phyloP scores from a whole-genome alignment of 2,888 invertebrate species.

The Agonopterix alstromeriana region DNA sequence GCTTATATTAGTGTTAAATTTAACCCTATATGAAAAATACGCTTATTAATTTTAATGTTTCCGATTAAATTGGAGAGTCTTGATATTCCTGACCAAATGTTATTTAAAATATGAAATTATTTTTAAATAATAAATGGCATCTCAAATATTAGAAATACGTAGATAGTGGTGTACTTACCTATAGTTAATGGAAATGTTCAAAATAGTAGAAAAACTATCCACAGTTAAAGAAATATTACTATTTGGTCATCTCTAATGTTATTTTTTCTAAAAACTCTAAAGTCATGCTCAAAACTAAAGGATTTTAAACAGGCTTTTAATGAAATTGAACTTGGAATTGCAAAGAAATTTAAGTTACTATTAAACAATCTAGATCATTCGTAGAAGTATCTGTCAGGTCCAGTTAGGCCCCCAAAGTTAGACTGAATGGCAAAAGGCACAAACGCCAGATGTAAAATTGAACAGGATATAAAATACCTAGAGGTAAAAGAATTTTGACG shows the following conservation, averaged over 20 bases:
- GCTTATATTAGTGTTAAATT: slow-evolving; percentile 46
- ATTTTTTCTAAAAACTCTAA: too few relatives aligned
- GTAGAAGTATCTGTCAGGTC: too few relatives aligned
- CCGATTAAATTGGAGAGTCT: slow-evolving; percentile 72
- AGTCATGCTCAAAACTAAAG: too few relatives aligned
- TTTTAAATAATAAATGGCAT: slow-evolving; percentile 54
- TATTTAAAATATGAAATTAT: slow-evolving; percentile 57
- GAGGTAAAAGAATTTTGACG: slow-evolving; percentile 13
- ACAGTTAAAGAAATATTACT: neutral
- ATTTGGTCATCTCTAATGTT: too few relatives aligned
- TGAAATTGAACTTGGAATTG: too few relatives aligned
- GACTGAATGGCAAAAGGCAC: slow-evolving; percentile 30
- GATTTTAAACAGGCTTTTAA: too few relatives aligned
- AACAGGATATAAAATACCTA: slow-evolving; percentile 18
- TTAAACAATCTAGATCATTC: too few relatives aligned
- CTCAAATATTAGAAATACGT: slow-evolving; percentile 54
- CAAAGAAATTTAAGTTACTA: too few relatives aligned
- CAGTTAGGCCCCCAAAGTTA: slow-evolving; percentile 9
- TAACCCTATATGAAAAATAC: slow-evolving; percentile 71
- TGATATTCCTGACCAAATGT: slow-evolving; percentile 75
- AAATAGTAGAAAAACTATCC: neutral
- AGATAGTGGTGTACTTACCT: slow-evolving; percentile 28
- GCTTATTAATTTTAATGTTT: slow-evolving; percentile 77
- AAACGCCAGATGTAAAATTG: slow-evolving; percentile 2
- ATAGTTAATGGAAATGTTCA: slow-evolving; percentile 18